Evolutionary conservation across 2,888 invertebrate species (phyloP).

Genomic region (Perdita meconis): DNA sequence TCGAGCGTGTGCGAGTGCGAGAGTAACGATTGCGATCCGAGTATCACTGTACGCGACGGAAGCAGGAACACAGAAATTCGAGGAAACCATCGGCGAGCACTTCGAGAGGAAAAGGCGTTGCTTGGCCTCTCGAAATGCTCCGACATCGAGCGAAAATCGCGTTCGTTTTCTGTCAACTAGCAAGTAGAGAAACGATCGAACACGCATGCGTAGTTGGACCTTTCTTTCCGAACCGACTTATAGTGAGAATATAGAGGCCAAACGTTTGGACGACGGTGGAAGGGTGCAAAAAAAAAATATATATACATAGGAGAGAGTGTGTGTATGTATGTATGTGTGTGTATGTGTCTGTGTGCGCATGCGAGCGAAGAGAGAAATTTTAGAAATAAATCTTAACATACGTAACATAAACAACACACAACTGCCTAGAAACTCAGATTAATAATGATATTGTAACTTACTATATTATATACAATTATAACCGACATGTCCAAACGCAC

Average conservation of each 20-base stretch:
- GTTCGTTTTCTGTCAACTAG: constrained; percentile 61
- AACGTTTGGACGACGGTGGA: too few relatives aligned
- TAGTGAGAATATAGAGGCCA: constrained; percentile 38
- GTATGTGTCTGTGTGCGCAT: too few relatives aligned
- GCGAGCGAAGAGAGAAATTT: constrained; percentile 31
- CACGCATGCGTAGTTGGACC: constrained; percentile 51
- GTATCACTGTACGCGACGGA: not conserved
- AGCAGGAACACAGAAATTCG: not conserved
- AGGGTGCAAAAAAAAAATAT: too few relatives aligned
- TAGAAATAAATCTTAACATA: constrained; percentile 69
- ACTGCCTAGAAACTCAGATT: constrained; percentile 83
- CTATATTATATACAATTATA: constrained; percentile 73
- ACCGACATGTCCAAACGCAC: constrained; percentile 82
- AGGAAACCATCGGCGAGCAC: constrained; percentile 45
- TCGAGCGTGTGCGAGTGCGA: constrained; percentile 39
- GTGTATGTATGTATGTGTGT: too few relatives aligned
- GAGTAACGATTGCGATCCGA: constrained; percentile 23
- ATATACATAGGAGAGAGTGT: too few relatives aligned
- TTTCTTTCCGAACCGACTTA: constrained; percentile 42
- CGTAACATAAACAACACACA: constrained; percentile 77
- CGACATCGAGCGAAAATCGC: constrained; percentile 33
- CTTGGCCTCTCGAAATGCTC: constrained; percentile 48
- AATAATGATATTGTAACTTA: constrained; percentile 76
- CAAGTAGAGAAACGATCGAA: constrained; percentile 32
- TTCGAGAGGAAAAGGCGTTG: constrained; percentile 33